Percentiles rank a stretch among this genome's conserved stretches.
These are phyloP conservation scores for Raja brachyura DNA, from an alignment of 2,113 vertebrate genomes.

Conservation along the genomic window DNA sequence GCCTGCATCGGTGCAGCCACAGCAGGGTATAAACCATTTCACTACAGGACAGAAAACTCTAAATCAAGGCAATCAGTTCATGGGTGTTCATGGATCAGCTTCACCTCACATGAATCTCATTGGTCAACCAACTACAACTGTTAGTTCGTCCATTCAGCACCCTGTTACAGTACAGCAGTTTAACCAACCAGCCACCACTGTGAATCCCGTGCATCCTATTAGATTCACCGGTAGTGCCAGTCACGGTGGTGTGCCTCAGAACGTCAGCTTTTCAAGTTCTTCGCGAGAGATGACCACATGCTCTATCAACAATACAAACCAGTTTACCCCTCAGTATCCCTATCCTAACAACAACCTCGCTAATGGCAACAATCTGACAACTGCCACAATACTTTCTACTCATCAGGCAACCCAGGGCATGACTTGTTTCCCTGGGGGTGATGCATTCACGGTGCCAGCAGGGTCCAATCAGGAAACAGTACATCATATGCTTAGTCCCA, in stretches of 20 bases:
- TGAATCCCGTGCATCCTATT: slow-evolving; percentile 33
- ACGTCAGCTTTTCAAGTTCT: slow-evolving; percentile 60
- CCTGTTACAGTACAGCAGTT: slow-evolving; percentile 67
- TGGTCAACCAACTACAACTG: slow-evolving; percentile 63
- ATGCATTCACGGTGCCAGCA: slow-evolving; percentile 71
- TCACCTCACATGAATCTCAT: slow-evolving; percentile 49
- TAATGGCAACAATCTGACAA: slow-evolving; percentile 65
- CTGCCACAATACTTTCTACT: slow-evolving; percentile 61
- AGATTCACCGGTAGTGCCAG: slow-evolving; percentile 49
- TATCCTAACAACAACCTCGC: slow-evolving; percentile 74
- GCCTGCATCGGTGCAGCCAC: slow-evolving; percentile 57
- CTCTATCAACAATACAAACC: slow-evolving; percentile 67
- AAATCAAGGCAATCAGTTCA: slow-evolving; percentile 69
- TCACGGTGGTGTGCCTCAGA: slow-evolving; percentile 58
- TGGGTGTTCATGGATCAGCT: slow-evolving; percentile 64
- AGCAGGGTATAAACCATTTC: slow-evolving; percentile 60
- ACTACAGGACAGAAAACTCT: slow-evolving; percentile 62
- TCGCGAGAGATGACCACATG: slow-evolving; percentile 74
- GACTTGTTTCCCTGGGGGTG: slow-evolving; percentile 68
- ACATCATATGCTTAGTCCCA: slow-evolving; percentile 63
- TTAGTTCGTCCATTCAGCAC: slow-evolving; percentile 59
- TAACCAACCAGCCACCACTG: slow-evolving; percentile 63
- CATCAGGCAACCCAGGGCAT: slow-evolving; percentile 61
- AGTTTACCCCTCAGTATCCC: slow-evolving; percentile 74
- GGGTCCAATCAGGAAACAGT: slow-evolving; percentile 66